Base-by-base conservation (phyloP, 2,888 invertebrate species). In the Epinotia brunnichana region DNA sequence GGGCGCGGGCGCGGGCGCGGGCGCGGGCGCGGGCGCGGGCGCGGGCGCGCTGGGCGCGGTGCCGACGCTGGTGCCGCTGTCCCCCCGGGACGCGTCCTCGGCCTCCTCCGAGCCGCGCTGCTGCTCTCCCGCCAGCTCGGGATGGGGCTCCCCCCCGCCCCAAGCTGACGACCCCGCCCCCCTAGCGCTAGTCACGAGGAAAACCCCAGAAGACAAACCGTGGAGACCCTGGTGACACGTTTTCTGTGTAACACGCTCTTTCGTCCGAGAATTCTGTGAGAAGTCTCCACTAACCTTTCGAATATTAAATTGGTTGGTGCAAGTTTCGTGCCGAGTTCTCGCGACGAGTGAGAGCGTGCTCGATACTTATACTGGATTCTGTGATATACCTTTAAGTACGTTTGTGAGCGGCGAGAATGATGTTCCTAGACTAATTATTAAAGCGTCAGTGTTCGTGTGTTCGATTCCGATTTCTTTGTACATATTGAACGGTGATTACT, bases 171-270 rank as follows among this genome's bases (percentile, higher is more conserved):
- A 91, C 10, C 85, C 90, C 0, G 92, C 88, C 66, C 97, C 97
- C 0, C 88, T 97, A 41, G 95, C 96, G 4, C 90, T 97, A 77
- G 97, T 97, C 19, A 96, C 96, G 80, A 95, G 96, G 94, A 92
- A 93, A 90, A 85, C 93, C 11, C 79, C 91, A 81, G 96, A 96
- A 82, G 96, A 96, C 59, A 96, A 96, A 82, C 96, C 96, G 35
- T 97, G 97, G 97, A 94, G 97, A 82, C 97, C 97, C 2, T 97
- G 97, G 97, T 96, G 93, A 94, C 89, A n/a, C 57, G 57, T 2
- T 19, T 39, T 41, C n/a, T 41, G 24, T 41, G 54, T 54, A 21
- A 21, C 19, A 5, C 19, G 13, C 17, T 17, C 59, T 1, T 15
- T 44, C 57, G 0, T 41, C 5, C 19, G 66, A 41, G 41, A 21